Evolutionary conservation across 2,888 invertebrate genomes (phyloP).

Genomic region (Cheilosia impressa): DNA sequence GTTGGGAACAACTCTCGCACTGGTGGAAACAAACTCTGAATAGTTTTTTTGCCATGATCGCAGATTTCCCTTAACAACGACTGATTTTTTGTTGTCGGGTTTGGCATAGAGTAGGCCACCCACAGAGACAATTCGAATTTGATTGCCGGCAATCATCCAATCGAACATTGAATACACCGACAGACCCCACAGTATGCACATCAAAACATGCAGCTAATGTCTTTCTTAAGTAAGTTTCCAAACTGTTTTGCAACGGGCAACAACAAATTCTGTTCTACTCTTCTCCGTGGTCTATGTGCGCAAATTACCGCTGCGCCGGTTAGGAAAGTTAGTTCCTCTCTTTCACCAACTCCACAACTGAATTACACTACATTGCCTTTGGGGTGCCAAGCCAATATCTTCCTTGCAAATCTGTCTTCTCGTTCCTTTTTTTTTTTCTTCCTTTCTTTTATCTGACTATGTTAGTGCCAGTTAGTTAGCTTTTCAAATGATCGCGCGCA

Average conservation of each 20-base stretch:
- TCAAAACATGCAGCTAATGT: background rate
- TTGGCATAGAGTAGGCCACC: background rate
- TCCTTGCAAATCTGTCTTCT: conserved; percentile 36
- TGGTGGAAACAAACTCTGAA: too few species aligned
- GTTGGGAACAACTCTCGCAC: too few species aligned
- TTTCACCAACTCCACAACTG: conserved; percentile 25
- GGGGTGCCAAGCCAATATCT: conserved; percentile 62
- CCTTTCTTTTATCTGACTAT: background rate
- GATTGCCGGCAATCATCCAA: background rate
- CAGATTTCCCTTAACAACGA: too few species aligned
- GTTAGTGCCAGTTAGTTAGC: conserved; percentile 49
- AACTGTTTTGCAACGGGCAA: background rate
- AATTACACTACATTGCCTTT: conserved; percentile 45
- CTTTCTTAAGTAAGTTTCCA: conserved; percentile 36
- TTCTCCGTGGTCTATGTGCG: conserved; percentile 33
- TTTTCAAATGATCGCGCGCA: conserved; percentile 25
- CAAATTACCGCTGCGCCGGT: conserved; percentile 54
- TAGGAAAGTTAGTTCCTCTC: conserved; percentile 55
- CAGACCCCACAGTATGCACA: conserved; percentile 37
- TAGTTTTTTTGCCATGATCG: too few species aligned
- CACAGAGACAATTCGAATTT: background rate
- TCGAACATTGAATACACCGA: conserved; percentile 7
- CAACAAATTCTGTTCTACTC: conserved; percentile 28
- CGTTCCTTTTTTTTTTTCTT: background rate
- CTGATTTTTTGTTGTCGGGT: too few species aligned